phyloP scores from a whole-genome alignment of 2,888 invertebrate species.

The Megalurothrips usitatus region DNA sequence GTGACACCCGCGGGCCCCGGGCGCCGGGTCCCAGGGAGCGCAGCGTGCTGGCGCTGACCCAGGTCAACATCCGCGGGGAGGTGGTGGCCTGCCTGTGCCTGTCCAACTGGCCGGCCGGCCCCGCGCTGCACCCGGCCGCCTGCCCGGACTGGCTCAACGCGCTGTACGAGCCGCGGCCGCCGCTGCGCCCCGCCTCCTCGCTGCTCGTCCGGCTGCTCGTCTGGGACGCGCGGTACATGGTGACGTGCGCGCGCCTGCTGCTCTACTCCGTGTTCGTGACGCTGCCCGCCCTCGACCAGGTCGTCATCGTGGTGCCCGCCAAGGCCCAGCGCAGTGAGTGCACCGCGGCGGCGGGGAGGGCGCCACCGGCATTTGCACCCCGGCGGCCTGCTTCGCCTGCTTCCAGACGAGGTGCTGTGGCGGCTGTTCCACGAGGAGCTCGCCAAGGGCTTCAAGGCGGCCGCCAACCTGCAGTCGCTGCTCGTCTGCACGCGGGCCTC shows the following conservation, averaged over 20 bases:
- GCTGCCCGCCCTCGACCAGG: slow-evolving; percentile 49
- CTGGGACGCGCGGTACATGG: slow-evolving; percentile 50
- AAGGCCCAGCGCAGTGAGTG: slow-evolving; percentile 36
- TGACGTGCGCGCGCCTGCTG: slow-evolving; percentile 45
- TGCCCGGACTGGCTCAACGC: slow-evolving; percentile 58
- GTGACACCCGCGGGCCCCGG: background rate
- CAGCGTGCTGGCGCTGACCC: background rate
- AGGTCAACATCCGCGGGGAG: slow-evolving; percentile 38
- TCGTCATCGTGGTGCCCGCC: slow-evolving; percentile 53
- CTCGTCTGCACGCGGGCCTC: slow-evolving; percentile 43
- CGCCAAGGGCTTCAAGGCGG: slow-evolving; percentile 40
- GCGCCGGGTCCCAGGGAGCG: slow-evolving; percentile 3
- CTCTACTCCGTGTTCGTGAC: slow-evolving; percentile 52
- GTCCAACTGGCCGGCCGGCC: slow-evolving; percentile 53
- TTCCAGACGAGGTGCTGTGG: slow-evolving; percentile 4
- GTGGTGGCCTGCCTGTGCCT: slow-evolving; percentile 45
- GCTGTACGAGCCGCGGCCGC: slow-evolving; percentile 50
- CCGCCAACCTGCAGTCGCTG: slow-evolving; percentile 42
- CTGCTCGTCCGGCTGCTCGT: slow-evolving; percentile 58
- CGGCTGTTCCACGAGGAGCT: slow-evolving; percentile 30
- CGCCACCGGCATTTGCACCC: too few species aligned
- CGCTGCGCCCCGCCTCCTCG: slow-evolving; percentile 41
- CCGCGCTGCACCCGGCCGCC: slow-evolving; percentile 52
- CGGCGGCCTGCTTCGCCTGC: slow-evolving; percentile 35
- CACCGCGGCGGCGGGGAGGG: too few species aligned